These are phyloP conservation scores for Plecturocebus donacophilus DNA, from an alignment of 2,113 vertebrate species.

Conservation along the genomic window DNA sequence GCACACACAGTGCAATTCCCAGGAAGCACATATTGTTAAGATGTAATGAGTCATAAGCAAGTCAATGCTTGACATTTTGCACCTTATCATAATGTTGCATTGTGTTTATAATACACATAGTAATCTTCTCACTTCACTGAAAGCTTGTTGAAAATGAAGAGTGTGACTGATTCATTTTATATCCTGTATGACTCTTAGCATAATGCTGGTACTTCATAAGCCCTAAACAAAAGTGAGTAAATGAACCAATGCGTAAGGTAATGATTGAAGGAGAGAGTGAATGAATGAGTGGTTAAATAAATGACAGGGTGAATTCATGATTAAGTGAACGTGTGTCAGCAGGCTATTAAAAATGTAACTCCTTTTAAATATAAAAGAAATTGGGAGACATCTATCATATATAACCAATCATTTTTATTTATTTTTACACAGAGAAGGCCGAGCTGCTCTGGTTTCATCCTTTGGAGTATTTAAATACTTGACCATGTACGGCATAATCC, in stretches of 20 bases:
- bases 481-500: constrained; percentile 77
- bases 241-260: background rate
- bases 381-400: background rate
- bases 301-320: background rate
- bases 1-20: background rate
- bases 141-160: background rate
- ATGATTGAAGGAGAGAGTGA: background rate
- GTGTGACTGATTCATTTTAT: background rate
- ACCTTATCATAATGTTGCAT: background rate
- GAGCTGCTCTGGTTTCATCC: constrained; percentile 83
- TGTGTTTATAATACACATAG: background rate
- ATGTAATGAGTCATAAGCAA: background rate
- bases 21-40: background rate
- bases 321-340: background rate
- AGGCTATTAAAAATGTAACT: constrained; percentile 27
- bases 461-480: constrained; percentile 85
- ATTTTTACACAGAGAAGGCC: constrained; percentile 82
- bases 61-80: background rate
- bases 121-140: background rate
- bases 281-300: background rate
- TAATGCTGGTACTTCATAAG: background rate
- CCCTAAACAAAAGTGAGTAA: background rate
- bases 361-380: constrained; percentile 19
- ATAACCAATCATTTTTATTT: constrained; percentile 14
- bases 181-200: background rate